Percentiles rank a stretch among this genome's conserved stretches.
phyloP scores from a whole-genome alignment of 2,797 vertebrate genomes.

The Hyperoplus immaculatus region DNA sequence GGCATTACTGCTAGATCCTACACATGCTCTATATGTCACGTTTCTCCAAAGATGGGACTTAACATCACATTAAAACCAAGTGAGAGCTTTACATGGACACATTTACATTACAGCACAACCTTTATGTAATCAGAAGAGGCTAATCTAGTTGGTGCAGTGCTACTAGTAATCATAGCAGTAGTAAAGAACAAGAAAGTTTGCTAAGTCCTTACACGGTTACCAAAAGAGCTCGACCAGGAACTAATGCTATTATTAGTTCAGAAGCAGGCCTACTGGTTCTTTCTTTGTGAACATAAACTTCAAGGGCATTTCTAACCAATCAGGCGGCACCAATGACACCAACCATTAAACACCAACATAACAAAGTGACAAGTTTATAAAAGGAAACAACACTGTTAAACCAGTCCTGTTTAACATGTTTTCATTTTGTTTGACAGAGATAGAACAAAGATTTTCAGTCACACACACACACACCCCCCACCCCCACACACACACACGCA shows the following conservation, averaged over 20 bases:
- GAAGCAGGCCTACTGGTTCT: slow-evolving; percentile 7
- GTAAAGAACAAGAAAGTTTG: background rate
- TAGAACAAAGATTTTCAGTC: background rate
- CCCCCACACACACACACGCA: background rate
- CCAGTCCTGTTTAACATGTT: background rate
- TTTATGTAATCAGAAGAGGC: background rate
- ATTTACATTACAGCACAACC: background rate
- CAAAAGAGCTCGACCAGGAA: background rate
- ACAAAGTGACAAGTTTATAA: background rate
- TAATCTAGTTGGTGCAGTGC: background rate
- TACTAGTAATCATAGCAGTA: background rate
- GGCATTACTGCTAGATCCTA: slow-evolving; percentile 2
- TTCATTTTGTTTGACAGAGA: background rate
- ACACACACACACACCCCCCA: background rate
- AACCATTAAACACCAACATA: too few relatives aligned
- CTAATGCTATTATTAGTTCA: slow-evolving; percentile 24
- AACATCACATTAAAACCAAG: slow-evolving; percentile 13
- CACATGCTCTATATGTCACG: background rate
- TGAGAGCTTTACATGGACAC: background rate
- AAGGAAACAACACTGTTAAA: background rate
- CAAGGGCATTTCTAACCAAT: background rate
- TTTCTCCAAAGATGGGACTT: slow-evolving; percentile 1
- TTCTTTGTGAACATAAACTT: slow-evolving; percentile 29
- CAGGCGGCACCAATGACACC: too few relatives aligned
- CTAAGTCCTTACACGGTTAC: background rate